Base-by-base conservation (phyloP, 2,888 invertebrate species). In the Tipula lateralis region DNA sequence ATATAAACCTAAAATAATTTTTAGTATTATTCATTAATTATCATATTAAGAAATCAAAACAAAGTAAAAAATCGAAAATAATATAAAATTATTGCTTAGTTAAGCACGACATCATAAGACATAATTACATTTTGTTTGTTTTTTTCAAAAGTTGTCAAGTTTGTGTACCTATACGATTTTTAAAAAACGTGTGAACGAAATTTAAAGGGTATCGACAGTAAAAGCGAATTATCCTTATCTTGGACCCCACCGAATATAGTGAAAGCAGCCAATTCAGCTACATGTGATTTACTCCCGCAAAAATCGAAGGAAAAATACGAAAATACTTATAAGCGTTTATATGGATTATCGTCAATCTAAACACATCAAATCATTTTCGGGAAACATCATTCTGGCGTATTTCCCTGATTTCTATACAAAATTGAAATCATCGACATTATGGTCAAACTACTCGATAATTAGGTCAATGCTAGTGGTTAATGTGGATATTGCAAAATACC, bases 41-140 rank as follows among this genome's bases (percentile, higher is more conserved):
- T n/a, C n/a, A n/a, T n/a, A n/a, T n/a, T n/a, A n/a, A n/a, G n/a
- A 50, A 50, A 50, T 50, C 50, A 50, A 50, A 50, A 50, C 50
- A 50, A 50, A 50, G 50, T 16, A 50, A 50, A 50, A 13, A 50
- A 50, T 50, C 50, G 50, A 50, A 50, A 50, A 50, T 50, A 50
- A 50, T 13, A 50, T 50, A 50, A 50, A 50, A 50, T 50, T 50
- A 50, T 50, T 50, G 50, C 50, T 50, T 50, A 50, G 50, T 50
- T 50, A 13, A 13, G 2, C 50, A 50, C 50, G 50, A 50, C 50
- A 50, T 50, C 50, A 50, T 50, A 50, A 50, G 50, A 50, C 16
- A 50, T 50, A 6, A 50, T 6, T 50, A 50, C 50, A 50, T 50
- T n/a, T n/a, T n/a, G n/a, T n/a, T n/a, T n/a, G n/a, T 50, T 50